Evolutionary conservation across 2,113 vertebrate genomes (phyloP).

Genomic region (Cebus imitator): DNA sequence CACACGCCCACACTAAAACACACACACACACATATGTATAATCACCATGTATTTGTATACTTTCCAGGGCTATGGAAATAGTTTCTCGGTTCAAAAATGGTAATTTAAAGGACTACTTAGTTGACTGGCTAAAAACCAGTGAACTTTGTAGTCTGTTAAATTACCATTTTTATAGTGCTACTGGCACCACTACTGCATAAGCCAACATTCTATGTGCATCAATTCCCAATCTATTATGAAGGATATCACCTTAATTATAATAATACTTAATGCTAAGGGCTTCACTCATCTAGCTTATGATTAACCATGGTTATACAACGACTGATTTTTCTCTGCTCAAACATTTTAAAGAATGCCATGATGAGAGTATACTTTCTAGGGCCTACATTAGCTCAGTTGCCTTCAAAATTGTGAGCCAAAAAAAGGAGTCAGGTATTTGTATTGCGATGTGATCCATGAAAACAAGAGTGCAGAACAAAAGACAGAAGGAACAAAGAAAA

Average conservation of each 20-base stretch:
- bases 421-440: background rate
- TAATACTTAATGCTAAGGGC: background rate
- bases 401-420: background rate
- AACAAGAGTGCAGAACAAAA: no score
- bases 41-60: background rate
- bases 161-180: background rate
- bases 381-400: background rate
- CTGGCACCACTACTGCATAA: background rate
- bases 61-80: background rate
- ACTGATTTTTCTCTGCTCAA: no score
- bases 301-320: background rate
- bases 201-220: rapidly evolving
- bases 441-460: background rate
- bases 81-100: no score
- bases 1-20: background rate
- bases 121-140: background rate
- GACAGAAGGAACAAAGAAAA: background rate
- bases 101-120: no score
- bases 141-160: background rate
- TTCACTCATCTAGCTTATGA: background rate
- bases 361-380: background rate
- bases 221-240: background rate
- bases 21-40: background rate
- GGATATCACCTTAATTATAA: background rate
- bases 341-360: background rate